Evolutionary conservation across 2,888 invertebrate genomes (phyloP).

Genomic region (Gymnosoma rotundatum): DNA sequence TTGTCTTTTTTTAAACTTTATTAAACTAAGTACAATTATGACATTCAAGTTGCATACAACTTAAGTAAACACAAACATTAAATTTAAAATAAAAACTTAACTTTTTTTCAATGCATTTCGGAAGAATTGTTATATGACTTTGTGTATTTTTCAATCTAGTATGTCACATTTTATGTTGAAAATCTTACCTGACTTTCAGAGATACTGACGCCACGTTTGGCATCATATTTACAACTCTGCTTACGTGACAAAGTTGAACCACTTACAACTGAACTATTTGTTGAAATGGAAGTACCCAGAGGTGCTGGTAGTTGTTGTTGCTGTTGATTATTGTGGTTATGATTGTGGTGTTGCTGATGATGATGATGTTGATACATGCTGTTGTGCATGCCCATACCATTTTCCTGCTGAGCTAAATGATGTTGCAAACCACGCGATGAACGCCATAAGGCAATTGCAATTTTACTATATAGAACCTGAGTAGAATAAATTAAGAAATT

Average conservation of each 20-base stretch:
- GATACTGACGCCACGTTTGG: conserved; percentile 81
- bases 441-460: conserved; percentile 92
- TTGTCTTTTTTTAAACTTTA: neutral
- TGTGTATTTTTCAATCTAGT: neutral
- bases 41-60: conserved; percentile 5
- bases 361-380: conserved; percentile 78
- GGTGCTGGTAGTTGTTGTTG: conserved; percentile 18
- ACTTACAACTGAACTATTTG: conserved; percentile 65
- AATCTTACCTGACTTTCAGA: conserved; percentile 81
- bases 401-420: conserved; percentile 80
- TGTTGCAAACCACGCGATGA: conserved; percentile 87
- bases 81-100: conserved; percentile 1
- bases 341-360: conserved; percentile 72
- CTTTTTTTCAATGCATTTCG: neutral
- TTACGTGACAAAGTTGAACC: conserved; percentile 79
- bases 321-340: neutral
- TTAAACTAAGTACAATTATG: neutral
- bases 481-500: conserved; percentile 7
- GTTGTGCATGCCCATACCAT: conserved; percentile 75
- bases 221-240: conserved; percentile 82
- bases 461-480: conserved; percentile 90
- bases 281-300: conserved; percentile 49
- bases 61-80: conserved; percentile 22
- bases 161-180: neutral
- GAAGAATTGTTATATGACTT: neutral